Base-by-base conservation (phyloP, 37 sponge, comb jelly and placozoan species). In the Chondrilla cf. caribensis region DNA sequence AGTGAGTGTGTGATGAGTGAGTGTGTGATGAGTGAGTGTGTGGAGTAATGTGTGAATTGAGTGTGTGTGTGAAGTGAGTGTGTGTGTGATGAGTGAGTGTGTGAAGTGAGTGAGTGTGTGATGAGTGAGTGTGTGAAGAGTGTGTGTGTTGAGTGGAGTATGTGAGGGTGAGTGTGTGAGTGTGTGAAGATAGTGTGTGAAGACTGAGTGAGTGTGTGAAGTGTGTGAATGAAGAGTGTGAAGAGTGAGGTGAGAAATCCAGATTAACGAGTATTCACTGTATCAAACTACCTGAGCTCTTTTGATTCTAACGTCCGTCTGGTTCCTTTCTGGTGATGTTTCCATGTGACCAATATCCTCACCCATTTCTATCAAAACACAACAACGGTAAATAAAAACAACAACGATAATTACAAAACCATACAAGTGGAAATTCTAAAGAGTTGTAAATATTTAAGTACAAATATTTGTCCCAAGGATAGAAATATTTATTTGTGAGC, bases 281-380 rank as follows among this genome's bases (percentile, higher is more conserved):
- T 28, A 15, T 5, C 11, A 9, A 31, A 35, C 21, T 42, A 73
- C 76, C 14, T 73, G 76, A 0, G 76, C 76, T 21, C 76, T 36
- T 37, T 73, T 73, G 15, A 73, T 73, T 25, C 76, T 73, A 37
- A 73, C 76, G 2, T 73, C 76, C 2, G 76, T 73, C 8, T 73
- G 76, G 44, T 73, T 73, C 44, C 76, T 73, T 43, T 73, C 44
- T n/a, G 2, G 41, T 9, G 76, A 73, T 18, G 76, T 21, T 40
- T 73, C 76, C 76, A 73, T 73, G 43, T 73, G 76, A 39, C 44
- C 14, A 5, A 73, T 37, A 0, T 73, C 76, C 43, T 73, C 76
- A 39, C 14, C 44, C 76, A 73, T 73, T 37, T 73, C 76, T n/a
- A 40, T 21, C 7, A 39, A 73, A 9, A 73, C 24, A 33, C 28